phyloP scores from a whole-genome alignment of 1,140 invertebrate species.

The Hirudo medicinalis region DNA sequence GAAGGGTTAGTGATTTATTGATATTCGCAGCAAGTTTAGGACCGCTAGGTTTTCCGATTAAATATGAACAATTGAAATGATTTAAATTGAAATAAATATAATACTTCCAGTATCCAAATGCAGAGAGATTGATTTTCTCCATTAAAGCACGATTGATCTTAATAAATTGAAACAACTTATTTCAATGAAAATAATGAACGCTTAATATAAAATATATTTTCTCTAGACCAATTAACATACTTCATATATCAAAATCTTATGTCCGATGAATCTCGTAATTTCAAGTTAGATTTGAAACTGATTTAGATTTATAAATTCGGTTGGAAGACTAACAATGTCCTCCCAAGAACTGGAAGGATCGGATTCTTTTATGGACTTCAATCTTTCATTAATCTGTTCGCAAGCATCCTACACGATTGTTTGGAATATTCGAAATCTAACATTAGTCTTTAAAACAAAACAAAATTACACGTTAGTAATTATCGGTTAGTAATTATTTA shows the following conservation, averaged over 20 bases:
- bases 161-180: background rate
- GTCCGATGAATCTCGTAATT: background rate
- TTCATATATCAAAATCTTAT: background rate
- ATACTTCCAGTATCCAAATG: constrained; percentile 11
- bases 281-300: background rate
- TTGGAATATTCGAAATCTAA: background rate
- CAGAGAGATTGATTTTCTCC: constrained; percentile 15
- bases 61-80: no score
- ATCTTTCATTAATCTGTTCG: constrained; percentile 8
- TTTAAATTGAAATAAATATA: background rate
- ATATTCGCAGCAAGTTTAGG: no score
- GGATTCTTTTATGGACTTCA: constrained; percentile 6
- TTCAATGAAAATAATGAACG: background rate
- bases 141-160: background rate
- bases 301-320: background rate
- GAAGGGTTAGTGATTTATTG: background rate
- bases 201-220: background rate
- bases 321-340: constrained; percentile 7
- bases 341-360: constrained; percentile 6
- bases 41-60: background rate
- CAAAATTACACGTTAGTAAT: background rate
- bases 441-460: background rate
- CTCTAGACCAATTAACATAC: background rate
- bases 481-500: background rate
- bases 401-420: constrained; percentile 5